Evolutionary conservation across 37 sponge, comb jelly and placozoan species (phyloP).

Genomic region (Tethya wilhelma): DNA sequence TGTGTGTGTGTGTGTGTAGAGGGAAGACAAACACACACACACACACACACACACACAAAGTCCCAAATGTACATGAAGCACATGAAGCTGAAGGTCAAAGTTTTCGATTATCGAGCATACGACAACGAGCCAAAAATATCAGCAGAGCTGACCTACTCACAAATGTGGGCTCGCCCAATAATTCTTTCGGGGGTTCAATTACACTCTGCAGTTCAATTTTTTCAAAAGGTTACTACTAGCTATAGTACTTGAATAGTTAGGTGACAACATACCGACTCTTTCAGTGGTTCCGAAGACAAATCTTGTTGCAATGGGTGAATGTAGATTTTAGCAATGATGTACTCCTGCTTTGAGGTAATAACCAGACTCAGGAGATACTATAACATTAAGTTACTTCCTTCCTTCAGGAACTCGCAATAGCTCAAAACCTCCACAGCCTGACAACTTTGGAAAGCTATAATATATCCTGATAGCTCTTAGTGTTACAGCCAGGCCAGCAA

Average conservation of each 20-base stretch:
- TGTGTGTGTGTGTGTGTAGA: too few species aligned
- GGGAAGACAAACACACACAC: too few species aligned
- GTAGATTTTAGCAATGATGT: conserved; percentile 19
- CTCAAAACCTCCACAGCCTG: conserved; percentile 34
- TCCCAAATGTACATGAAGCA: too few species aligned
- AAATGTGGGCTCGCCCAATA: too few species aligned
- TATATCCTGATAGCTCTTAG: background rate
- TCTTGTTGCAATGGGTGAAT: conserved; percentile 31
- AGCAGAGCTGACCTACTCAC: too few species aligned
- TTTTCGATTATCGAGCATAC: too few species aligned
- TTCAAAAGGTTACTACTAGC: background rate
- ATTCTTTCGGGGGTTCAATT: background rate
- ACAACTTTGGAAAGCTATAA: conserved; percentile 23
- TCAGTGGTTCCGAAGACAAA: conserved; percentile 5
- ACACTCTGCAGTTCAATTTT: background rate
- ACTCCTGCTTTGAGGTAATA: conserved; percentile 20
- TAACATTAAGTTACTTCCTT: conserved; percentile 24
- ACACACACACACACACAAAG: background rate
- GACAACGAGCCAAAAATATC: too few species aligned
- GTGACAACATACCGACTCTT: background rate
- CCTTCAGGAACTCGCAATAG: conserved; percentile 31
- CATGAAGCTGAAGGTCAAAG: too few species aligned
- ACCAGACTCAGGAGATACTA: conserved; percentile 18
- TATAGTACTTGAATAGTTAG: background rate
- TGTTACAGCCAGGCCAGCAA: conserved; percentile 43